A percentile compares a stretch with the other conserved stretches of the same genome.
These are phyloP conservation scores for Metaphire vulgaris DNA, from an alignment of 1,140 invertebrate species.

Conservation along the genomic window DNA sequence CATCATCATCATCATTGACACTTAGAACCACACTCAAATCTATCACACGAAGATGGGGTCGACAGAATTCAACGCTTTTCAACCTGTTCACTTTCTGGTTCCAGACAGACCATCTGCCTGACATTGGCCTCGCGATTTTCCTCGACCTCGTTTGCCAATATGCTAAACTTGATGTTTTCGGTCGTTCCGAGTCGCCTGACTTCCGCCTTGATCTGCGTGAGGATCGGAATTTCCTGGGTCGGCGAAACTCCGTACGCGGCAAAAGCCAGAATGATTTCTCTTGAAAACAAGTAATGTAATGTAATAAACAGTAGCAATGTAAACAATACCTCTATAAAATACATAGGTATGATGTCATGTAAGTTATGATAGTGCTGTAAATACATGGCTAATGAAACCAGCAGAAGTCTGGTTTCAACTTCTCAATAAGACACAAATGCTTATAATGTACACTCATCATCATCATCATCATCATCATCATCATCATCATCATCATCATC, in stretches of 20 bases:
- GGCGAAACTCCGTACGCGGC: constrained; percentile 43
- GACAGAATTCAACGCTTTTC: background rate
- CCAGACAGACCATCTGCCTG: background rate
- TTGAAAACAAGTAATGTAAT: constrained; percentile 35
- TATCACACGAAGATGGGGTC: background rate
- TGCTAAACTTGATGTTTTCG: background rate
- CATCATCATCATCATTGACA: too few species aligned
- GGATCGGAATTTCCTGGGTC: constrained; percentile 49
- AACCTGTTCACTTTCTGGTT: background rate
- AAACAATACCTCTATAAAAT: too few species aligned
- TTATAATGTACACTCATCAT: too few species aligned
- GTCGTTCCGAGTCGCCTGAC: constrained; percentile 28
- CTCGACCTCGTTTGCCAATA: background rate
- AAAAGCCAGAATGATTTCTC: constrained; percentile 45
- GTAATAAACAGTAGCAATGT: too few species aligned
- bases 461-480: too few species aligned
- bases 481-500: too few species aligned
- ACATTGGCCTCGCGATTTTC: background rate
- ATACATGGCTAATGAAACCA: too few species aligned
- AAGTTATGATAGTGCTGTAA: too few species aligned
- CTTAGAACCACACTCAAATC: background rate
- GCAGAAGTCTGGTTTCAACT: too few species aligned
- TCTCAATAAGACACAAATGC: too few species aligned
- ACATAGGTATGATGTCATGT: too few species aligned
- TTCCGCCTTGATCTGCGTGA: constrained; percentile 49